Evolutionary conservation across 2,797 vertebrate genomes (phyloP).

Genomic region (Sebastes minor): DNA sequence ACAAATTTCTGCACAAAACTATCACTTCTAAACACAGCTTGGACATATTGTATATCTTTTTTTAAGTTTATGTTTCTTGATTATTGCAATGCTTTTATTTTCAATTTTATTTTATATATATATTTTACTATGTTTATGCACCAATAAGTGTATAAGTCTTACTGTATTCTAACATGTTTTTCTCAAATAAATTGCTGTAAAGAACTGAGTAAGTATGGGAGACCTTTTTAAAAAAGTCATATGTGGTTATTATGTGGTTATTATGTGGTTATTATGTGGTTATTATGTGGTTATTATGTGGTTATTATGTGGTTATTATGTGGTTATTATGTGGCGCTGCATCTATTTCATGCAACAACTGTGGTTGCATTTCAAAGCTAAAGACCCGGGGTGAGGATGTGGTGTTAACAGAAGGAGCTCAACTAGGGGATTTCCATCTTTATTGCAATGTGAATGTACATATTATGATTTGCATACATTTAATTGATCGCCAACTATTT

Average conservation of each 20-base stretch:
- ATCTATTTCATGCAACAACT: background rate
- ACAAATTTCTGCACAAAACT: background rate
- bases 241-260: no score
- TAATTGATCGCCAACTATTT: no score
- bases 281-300: background rate
- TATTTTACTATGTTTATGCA: background rate
- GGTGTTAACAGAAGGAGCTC: no score
- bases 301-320: no score
- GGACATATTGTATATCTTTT: background rate
- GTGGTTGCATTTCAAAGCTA: background rate
- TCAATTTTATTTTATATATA: background rate
- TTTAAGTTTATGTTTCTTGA: background rate
- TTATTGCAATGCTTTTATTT: background rate
- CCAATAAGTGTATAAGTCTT: background rate
- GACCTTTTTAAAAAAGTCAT: background rate
- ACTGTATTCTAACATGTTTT: background rate
- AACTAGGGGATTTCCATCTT: background rate
- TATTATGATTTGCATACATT: no score
- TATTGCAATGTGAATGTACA: background rate
- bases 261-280: no score
- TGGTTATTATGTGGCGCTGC: no score
- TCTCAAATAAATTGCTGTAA: background rate
- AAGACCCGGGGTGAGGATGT: background rate
- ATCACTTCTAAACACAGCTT: background rate
- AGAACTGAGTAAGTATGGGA: background rate